Conservation (phyloP, 1,140 invertebrate species). For the Contarinia nasturtii region DNA sequence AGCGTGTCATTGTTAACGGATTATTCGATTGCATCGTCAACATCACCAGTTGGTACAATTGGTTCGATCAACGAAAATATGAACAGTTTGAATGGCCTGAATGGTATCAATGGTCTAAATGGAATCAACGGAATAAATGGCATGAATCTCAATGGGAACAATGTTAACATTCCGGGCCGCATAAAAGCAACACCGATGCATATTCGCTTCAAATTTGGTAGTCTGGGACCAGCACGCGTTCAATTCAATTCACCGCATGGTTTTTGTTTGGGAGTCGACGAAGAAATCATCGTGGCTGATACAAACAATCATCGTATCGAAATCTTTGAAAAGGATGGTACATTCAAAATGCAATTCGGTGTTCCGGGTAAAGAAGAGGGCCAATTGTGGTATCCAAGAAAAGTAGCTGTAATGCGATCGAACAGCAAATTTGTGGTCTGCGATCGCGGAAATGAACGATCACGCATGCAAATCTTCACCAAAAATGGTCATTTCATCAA, state of each 20-base stretch:
- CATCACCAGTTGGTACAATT: conserved; percentile 29
- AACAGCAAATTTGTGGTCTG: conserved; percentile 87
- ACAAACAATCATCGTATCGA: conserved; percentile 92
- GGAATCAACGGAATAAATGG: conserved; percentile 18
- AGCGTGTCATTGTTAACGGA: conserved; percentile 17
- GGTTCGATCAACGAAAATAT: conserved; percentile 8
- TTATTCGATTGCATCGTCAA: conserved; percentile 31
- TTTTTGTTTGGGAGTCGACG: conserved; percentile 83
- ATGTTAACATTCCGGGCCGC: conserved; percentile 29
- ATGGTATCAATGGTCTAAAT: conserved; percentile 6
- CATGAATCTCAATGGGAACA: conserved; percentile 13
- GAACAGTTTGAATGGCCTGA: conserved; percentile 10
- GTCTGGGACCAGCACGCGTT: conserved; percentile 71
- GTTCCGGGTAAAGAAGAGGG: conserved; percentile 84
- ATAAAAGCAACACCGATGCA: conserved; percentile 65
- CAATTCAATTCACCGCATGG: conserved; percentile 95
- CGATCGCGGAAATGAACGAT: conserved; percentile 87
- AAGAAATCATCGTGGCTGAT: conserved; percentile 89
- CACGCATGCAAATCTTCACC: conserved; percentile 90
- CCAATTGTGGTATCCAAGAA: conserved; percentile 89
- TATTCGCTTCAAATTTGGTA: conserved; percentile 82
- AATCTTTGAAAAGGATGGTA: conserved; percentile 77
- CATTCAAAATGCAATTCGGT: conserved; percentile 77
- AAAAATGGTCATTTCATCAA: conserved; percentile 75
- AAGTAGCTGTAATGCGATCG: conserved; percentile 78